phyloP scores from a whole-genome alignment of 2,888 invertebrate genomes.

The Tipula helvola region DNA sequence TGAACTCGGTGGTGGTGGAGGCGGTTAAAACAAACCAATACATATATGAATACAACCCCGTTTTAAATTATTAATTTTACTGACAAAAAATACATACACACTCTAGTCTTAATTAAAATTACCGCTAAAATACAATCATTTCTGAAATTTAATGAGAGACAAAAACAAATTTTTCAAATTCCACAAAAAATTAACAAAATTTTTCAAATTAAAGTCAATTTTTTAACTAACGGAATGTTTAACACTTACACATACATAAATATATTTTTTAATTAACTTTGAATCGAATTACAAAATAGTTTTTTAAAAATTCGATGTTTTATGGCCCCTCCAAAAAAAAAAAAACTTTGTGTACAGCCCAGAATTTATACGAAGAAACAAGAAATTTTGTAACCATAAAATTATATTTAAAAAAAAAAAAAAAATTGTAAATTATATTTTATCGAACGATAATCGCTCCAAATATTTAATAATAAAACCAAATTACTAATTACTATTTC shows the following conservation, averaged over 20 bases:
- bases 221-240: background rate
- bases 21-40: slow-evolving; percentile 21
- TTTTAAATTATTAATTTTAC: background rate
- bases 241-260: background rate
- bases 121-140: background rate
- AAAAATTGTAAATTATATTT: background rate
- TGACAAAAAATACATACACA: background rate
- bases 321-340: background rate
- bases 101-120: background rate
- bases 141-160: background rate
- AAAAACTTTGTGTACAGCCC: background rate
- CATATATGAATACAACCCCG: background rate
- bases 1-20: slow-evolving; percentile 51
- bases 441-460: background rate
- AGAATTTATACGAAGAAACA: background rate
- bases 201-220: background rate
- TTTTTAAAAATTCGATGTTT: background rate
- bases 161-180: background rate
- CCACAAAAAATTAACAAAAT: too few species aligned
- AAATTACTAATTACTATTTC: background rate
- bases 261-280: background rate
- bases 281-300: background rate
- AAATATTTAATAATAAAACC: background rate
- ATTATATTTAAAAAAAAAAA: background rate
- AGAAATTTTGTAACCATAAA: background rate